Base-by-base conservation (phyloP, 1,140 invertebrate genomes). In the Lasioglossum baleicum region DNA sequence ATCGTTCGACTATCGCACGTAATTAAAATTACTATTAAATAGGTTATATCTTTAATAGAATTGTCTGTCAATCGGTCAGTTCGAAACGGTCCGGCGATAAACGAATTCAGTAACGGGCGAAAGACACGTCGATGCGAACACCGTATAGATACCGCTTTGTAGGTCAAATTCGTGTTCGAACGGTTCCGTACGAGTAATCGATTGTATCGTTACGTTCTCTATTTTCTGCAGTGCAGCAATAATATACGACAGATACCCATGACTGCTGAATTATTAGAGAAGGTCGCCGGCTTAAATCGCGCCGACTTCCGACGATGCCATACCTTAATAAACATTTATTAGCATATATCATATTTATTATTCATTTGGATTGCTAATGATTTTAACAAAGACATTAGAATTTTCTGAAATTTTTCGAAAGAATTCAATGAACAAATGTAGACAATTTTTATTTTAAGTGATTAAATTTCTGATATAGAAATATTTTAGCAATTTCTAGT, bases 181-280 rank as follows among this genome's bases (percentile, higher is more conserved):
- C 53, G 65, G 44, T 73, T 66, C 7, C 44, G 13, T 58, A 44
- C 60, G 68, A 83, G 44, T 64, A 66, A 84, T 83, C 83, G 70
- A 84, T 82, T 80, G 64, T 74, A 86, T 86, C 35, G 75, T 53
- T 79, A 68, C 82, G 69, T 78, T 79, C 68, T 76, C 69, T 79
- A 84, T 87, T 81, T 85, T 81, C 72, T 58, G 48, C 67, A 58
- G 75, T 51, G 58, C 76, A 71, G 61, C 68, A 81, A 87, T 77
- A 83, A 83, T 76, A 84, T 75, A 78, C 44, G 60, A 63, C 40
- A 76, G 74, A 81, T 74, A 85, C 84, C 76, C 73, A 81, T 66
- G 82, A 76, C 67, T 70, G 56, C 40, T 81, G 58, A 85, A 85
- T 85, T 84, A 85, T 85, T 85, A 20, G 64, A 79, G 70, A 79